Evolutionary conservation across 1,140 invertebrate species (phyloP), one percentile per base, ranked within the genome.

Genomic region (Oncopodura yosiiana): DNA sequence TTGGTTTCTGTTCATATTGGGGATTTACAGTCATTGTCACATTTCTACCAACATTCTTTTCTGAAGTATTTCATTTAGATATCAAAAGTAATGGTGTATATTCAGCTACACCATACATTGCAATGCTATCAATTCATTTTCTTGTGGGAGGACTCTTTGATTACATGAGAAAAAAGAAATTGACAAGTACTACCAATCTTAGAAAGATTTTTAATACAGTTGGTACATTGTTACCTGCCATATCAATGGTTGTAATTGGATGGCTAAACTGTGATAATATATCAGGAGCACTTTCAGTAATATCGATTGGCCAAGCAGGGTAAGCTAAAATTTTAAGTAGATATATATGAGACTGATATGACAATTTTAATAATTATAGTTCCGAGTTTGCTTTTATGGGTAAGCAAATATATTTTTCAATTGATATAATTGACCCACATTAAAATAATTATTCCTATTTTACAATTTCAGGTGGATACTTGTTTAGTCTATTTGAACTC

Each of bases 1-100:
- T 75, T 11, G 77, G 81, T 62, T 77, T 79, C 63, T 74, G 75
- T 36, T 73, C 74, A 57, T 76, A 78, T 64, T 82, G 79, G 78
- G 75, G 74, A 3, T 76, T 78, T 59, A 79, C 78, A 59, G 79
- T 75, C 3, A 69, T 81, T 64, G 65, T 78, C 8, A 76, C 75
- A 29, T 72, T 74, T 48, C 65, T 82, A 11, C 79, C 79, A 1
- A 74, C 71, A 3, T 81, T 77, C 63, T 70, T 82, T 65, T 74
- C 74, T 43, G 72, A 78, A 66, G 73, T 79, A n/a, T 66, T 82
- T 1, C 67, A 74, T 54, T 77, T 77, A 61, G 69, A 78, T 56
- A 70, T 80, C n/a, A 63, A 73, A 58, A 61, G 70, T 76, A 75
- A 78, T 65, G 78, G 79, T 11, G 66, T 77, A 42, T 64, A 77